These are phyloP conservation scores for Misgurnus anguillicaudatus DNA, from an alignment of 2,113 vertebrate genomes.

Conservation along the genomic window DNA sequence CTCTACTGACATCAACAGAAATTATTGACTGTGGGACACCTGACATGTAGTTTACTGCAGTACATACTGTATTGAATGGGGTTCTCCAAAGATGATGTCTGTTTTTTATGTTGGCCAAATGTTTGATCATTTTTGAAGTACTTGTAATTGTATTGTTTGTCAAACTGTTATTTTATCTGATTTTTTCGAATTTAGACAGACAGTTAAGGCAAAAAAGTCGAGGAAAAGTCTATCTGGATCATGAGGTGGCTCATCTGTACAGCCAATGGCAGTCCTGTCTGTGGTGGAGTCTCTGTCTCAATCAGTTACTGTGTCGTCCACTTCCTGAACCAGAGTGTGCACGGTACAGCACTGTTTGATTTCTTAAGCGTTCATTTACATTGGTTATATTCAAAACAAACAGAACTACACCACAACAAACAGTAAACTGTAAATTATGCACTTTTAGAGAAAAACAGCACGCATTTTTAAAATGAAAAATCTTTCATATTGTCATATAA, in stretches of 20 bases:
- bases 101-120: too few species aligned
- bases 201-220: slow-evolving; percentile 57
- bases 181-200: slow-evolving; percentile 43
- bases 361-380: neutral
- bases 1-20: too few species aligned
- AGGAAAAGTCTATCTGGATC: slow-evolving; percentile 53
- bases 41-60: too few species aligned
- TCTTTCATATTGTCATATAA: too few species aligned
- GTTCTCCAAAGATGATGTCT: too few species aligned
- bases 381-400: neutral
- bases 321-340: slow-evolving; percentile 78
- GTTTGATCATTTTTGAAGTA: too few species aligned
- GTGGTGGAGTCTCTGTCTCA: slow-evolving; percentile 78
- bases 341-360: slow-evolving; percentile 69
- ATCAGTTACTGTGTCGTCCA: slow-evolving; percentile 80
- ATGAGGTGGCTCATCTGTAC: slow-evolving; percentile 73
- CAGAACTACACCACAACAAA: too few species aligned
- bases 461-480: too few species aligned
- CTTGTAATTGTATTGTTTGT: neutral
- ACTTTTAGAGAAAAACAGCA: too few species aligned
- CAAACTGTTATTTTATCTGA: neutral
- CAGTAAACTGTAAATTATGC: too few species aligned
- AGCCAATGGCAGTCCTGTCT: slow-evolving; percentile 90
- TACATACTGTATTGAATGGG: too few species aligned
- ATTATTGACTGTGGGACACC: too few species aligned